Percentiles rank a stretch among this genome's conserved stretches.
phyloP scores from a whole-genome alignment of 2,113 vertebrate genomes.

The Amia ocellicauda region DNA sequence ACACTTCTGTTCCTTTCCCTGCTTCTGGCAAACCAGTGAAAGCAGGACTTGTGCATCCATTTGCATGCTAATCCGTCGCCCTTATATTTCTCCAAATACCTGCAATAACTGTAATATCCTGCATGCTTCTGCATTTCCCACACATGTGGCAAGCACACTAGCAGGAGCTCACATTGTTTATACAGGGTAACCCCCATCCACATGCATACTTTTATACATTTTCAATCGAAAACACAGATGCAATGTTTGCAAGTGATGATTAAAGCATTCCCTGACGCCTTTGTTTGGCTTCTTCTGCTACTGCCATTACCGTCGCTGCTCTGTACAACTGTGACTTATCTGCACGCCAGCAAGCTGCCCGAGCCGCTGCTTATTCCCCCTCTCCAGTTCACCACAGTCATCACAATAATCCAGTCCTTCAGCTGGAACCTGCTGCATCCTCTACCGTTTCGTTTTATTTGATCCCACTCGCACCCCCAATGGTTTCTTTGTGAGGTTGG shows the following conservation, averaged over 20 bases:
- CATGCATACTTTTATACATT: not conserved
- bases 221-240: not conserved
- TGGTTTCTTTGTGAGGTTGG: constrained; percentile 9
- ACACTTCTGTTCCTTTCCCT: no score
- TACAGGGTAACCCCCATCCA: constrained; percentile 24
- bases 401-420: not conserved
- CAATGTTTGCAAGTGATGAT: not conserved
- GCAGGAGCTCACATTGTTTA: constrained; percentile 41
- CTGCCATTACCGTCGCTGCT: not conserved
- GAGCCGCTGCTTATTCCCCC: not conserved
- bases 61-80: not conserved
- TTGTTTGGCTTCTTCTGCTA: not conserved
- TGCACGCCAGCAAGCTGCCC: no score
- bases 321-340: not conserved
- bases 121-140: constrained; percentile 43
- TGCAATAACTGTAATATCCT: constrained; percentile 39
- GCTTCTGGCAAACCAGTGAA: not conserved
- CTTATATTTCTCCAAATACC: constrained; percentile 9
- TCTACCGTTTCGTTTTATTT: not conserved
- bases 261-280: not conserved
- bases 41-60: not conserved
- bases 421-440: not conserved
- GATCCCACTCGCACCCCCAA: constrained; percentile 26
- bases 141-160: constrained; percentile 35
- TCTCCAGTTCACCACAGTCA: not conserved